phyloP scores from a whole-genome alignment of 2,113 vertebrate species.

The Colius striatus region DNA sequence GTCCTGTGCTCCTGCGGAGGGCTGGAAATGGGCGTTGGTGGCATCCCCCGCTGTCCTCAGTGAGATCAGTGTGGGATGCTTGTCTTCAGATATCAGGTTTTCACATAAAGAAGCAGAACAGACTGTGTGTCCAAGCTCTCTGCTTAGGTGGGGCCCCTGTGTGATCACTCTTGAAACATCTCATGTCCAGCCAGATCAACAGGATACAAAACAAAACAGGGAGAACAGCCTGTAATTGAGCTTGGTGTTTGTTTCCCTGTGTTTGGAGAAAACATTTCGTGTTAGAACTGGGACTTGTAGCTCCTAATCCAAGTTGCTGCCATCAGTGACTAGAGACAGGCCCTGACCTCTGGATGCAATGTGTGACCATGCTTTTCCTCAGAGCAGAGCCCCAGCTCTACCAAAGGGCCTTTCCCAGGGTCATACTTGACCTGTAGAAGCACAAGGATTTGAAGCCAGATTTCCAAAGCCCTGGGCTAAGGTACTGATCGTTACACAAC shows the following conservation, averaged over 20 bases:
- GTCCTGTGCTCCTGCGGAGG: not conserved
- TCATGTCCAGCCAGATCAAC: not conserved
- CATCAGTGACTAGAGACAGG: not conserved
- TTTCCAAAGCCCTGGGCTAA: conserved; percentile 51
- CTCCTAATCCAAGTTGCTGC: not conserved
- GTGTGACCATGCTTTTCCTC: not conserved
- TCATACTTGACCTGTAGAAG: not conserved
- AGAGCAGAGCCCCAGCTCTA: not conserved
- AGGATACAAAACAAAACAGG: not conserved
- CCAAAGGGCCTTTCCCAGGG: not conserved
- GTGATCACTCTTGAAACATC: rapidly evolving
- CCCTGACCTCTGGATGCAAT: not conserved
- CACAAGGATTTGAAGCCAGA: not conserved
- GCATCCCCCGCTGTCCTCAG: not conserved
- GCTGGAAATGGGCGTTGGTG: not conserved
- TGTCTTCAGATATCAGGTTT: not conserved
- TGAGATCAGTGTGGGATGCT: rapidly evolving
- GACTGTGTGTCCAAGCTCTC: not conserved
- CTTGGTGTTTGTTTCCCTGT: not conserved
- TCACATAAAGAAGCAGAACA: not conserved
- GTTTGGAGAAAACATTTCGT: not conserved
- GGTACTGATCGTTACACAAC: not conserved
- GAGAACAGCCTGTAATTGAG: not conserved
- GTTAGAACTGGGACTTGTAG: not conserved
- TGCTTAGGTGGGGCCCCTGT: not conserved